Evolutionary conservation across 2,888 invertebrate species (phyloP).

Genomic region (Hesperia comma): DNA sequence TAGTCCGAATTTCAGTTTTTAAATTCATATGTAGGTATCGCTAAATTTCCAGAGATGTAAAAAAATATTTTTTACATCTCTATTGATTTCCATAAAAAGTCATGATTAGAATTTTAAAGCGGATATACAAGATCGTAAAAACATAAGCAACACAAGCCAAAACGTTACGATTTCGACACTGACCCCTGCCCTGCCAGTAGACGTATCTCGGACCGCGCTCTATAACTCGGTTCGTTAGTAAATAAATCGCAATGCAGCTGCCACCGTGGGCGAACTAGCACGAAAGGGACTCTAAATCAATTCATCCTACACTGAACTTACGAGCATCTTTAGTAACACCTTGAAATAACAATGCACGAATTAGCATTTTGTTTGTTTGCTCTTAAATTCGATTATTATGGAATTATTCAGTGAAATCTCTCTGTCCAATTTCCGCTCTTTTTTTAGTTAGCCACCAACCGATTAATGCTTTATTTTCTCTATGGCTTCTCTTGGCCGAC

Average conservation of each 20-base stretch:
- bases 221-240: constrained; percentile 31
- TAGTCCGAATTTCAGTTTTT: too few relatives aligned
- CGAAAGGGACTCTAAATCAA: constrained; percentile 22
- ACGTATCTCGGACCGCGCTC: constrained; percentile 14
- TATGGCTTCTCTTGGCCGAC: too few relatives aligned
- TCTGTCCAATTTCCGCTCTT: too few relatives aligned
- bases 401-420: too few relatives aligned
- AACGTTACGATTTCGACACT: constrained; percentile 18
- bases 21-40: too few relatives aligned
- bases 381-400: neutral
- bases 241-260: constrained; percentile 33
- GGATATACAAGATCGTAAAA: too few relatives aligned
- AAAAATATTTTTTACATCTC: too few relatives aligned
- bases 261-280: constrained; percentile 42
- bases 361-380: neutral
- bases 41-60: too few relatives aligned
- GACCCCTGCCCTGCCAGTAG: neutral
- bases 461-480: too few relatives aligned
- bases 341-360: constrained; percentile 11
- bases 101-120: too few relatives aligned
- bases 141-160: neutral
- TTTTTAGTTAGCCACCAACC: too few relatives aligned
- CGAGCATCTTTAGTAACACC: constrained; percentile 18
- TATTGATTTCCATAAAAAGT: too few relatives aligned
- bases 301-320: constrained; percentile 30